Evolutionary conservation across 2,113 vertebrate species (phyloP), one percentile per base, ranked within the genome.

Genomic region (Proteles cristata): DNA sequence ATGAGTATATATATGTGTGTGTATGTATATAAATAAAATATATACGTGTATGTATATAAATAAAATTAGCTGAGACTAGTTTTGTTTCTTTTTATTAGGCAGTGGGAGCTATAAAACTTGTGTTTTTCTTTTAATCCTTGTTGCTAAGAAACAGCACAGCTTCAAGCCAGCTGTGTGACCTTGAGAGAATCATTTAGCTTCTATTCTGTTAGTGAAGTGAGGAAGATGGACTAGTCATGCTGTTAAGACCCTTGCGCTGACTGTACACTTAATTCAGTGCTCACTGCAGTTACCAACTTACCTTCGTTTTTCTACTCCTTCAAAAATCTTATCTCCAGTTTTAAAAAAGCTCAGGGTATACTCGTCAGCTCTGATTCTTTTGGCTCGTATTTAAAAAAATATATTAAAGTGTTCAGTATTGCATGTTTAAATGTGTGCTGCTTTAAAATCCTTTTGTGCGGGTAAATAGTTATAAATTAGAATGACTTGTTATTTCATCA

Each of bases 111-210:
- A 21, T 69, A 61, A 43, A 88, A 81, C 14, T 65, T 76, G 12
- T n/a, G 11, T 61, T 93, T 85, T 84, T 65, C 39, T 96, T 84
- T 74, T 82, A 43, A 26, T 96, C 55, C 61, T 39, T 55, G 89
- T 96, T 96, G 80, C 81, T 95, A 95, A 80, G 93, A 91, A 69
- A 89, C 65, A 26, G 48, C 58, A 31, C 16, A 76, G 71, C 35
- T 88, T 77, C 66, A 65, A 43, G 45, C 87, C 84, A 93, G 71
- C 74, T 91, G 82, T n/a, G 65, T 97, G 95, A 95, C 96, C 90
- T 82, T 89, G 58, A 71, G n/a, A 33, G 23, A 45, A 48, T 82
- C 25, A 7, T 61, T 77, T 81, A 45, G 83, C 17, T 33, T 88
- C 86, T 77, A n/a, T 58, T 92, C 65, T 86, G 21, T 87, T 81